phyloP scores from a whole-genome alignment of 1,140 invertebrate genomes.

The Drosophila persimilis region DNA sequence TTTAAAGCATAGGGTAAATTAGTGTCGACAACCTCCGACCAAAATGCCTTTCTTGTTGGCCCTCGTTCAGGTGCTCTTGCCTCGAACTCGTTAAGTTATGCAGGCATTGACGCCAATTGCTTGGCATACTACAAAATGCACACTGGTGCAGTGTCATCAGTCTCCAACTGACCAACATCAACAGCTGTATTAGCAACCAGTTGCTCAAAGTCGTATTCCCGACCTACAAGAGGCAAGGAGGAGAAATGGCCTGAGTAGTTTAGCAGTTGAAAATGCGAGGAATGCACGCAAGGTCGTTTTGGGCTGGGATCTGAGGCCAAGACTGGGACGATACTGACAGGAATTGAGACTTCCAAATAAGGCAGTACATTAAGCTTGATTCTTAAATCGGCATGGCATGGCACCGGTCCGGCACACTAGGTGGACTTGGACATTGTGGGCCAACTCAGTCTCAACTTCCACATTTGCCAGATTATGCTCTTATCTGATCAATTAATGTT shows the following conservation, averaged over 20 bases:
- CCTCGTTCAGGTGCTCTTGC: slow-evolving; percentile 30
- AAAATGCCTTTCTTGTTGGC: slow-evolving; percentile 7
- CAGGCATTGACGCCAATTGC: slow-evolving; percentile 66
- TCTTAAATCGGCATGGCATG: not conserved
- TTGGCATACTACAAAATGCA: slow-evolving; percentile 59
- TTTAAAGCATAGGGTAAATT: not conserved
- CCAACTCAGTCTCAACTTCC: slow-evolving; percentile 12
- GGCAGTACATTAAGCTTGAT: no score
- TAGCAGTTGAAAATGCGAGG: slow-evolving; percentile 62
- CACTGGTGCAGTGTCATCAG: slow-evolving; percentile 20
- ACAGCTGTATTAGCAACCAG: slow-evolving; percentile 44
- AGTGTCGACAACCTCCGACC: not conserved
- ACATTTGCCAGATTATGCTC: slow-evolving; percentile 22
- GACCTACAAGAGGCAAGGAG: slow-evolving; percentile 54
- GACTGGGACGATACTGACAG: no score
- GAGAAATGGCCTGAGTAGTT: slow-evolving; percentile 54
- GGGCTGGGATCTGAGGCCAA: slow-evolving; percentile 3
- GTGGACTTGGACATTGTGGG: slow-evolving; percentile 7
- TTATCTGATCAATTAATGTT: slow-evolving; percentile 68
- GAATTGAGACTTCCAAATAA: no score
- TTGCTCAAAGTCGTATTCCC: slow-evolving; percentile 35
- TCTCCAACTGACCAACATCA: slow-evolving; percentile 3
- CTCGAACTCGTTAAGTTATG: slow-evolving; percentile 66
- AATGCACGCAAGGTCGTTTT: slow-evolving; percentile 67
- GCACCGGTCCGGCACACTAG: not conserved